Conservation (phyloP, 2,888 invertebrate species). For the Acrobasis suavella region DNA sequence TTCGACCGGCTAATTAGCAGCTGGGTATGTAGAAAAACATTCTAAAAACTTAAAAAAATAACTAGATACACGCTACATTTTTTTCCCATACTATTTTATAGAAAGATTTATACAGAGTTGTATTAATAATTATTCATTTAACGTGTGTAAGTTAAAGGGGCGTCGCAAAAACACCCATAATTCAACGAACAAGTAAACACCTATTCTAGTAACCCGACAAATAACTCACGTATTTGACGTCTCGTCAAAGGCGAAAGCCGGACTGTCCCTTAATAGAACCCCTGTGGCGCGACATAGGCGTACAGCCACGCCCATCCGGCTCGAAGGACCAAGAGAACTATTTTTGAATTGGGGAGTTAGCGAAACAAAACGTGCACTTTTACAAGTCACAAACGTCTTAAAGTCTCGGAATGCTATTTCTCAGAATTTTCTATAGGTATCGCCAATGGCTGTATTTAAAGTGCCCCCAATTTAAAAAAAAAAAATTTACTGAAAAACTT, state of each 20-base stretch:
- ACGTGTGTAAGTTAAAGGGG: constrained; percentile 7
- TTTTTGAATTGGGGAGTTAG: background rate
- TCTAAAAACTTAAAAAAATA: no score
- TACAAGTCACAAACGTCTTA: no score
- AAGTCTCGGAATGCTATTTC: no score
- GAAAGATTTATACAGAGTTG: background rate
- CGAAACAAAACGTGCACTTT: background rate
- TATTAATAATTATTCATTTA: constrained; percentile 6
- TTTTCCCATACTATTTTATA: no score
- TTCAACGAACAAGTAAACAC: constrained; percentile 8
- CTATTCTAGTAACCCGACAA: constrained; percentile 22
- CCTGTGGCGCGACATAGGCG: constrained; percentile 57
- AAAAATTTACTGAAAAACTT: no score
- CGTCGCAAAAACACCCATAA: constrained; percentile 18
- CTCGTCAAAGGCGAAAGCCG: constrained; percentile 35
- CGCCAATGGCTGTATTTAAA: no score
- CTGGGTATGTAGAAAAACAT: no score
- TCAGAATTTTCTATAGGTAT: no score
- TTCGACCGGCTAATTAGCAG: no score
- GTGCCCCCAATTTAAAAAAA: no score
- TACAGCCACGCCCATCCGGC: constrained; percentile 61
- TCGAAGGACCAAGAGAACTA: constrained; percentile 47
- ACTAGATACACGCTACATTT: no score
- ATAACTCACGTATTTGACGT: constrained; percentile 34
- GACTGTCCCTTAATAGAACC: constrained; percentile 56